Conservation (phyloP, 2,797 vertebrate species). For the Coilia nasus region DNA sequence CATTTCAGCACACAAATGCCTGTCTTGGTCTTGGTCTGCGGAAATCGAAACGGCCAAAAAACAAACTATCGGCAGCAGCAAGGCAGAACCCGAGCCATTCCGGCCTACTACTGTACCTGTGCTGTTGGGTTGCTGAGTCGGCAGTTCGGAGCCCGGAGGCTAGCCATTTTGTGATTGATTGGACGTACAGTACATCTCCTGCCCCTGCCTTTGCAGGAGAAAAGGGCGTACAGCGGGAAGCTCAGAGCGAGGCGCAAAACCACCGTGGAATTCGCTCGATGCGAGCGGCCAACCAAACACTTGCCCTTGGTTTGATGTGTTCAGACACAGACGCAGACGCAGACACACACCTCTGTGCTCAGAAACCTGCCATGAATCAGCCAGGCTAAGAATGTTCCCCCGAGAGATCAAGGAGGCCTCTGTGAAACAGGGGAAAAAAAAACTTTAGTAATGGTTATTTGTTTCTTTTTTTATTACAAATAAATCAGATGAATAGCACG, state of each 20-base stretch:
- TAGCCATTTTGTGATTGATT: conserved; percentile 58
- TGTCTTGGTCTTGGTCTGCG: conserved; percentile 42
- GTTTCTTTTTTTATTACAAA: conserved; percentile 17
- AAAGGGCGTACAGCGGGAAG: conserved; percentile 45
- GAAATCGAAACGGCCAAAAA: conserved; percentile 37
- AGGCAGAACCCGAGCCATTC: conserved; percentile 41
- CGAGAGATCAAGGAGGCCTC: conserved; percentile 33
- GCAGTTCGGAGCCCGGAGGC: conserved; percentile 20
- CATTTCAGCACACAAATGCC: conserved; percentile 47
- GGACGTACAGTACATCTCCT: conserved; percentile 39
- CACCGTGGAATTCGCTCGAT: conserved; percentile 64
- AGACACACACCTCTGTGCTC: conserved; percentile 33
- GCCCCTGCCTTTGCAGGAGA: conserved; percentile 43
- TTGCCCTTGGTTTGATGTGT: conserved; percentile 57
- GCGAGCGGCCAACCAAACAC: conserved; percentile 58
- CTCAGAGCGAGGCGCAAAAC: conserved; percentile 60
- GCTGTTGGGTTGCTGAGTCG: conserved; percentile 57
- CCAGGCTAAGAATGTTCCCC: conserved; percentile 46
- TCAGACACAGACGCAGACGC: conserved; percentile 20
- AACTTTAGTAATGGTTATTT: conserved; percentile 51
- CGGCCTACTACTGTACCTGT: conserved; percentile 49
- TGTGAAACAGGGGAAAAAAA: conserved; percentile 56
- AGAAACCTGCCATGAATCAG: conserved; percentile 60
- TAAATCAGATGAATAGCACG: background rate
- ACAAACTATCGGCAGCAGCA: conserved; percentile 55